Base-by-base conservation (phyloP, 1,140 invertebrate genomes). In the Apis florea region DNA sequence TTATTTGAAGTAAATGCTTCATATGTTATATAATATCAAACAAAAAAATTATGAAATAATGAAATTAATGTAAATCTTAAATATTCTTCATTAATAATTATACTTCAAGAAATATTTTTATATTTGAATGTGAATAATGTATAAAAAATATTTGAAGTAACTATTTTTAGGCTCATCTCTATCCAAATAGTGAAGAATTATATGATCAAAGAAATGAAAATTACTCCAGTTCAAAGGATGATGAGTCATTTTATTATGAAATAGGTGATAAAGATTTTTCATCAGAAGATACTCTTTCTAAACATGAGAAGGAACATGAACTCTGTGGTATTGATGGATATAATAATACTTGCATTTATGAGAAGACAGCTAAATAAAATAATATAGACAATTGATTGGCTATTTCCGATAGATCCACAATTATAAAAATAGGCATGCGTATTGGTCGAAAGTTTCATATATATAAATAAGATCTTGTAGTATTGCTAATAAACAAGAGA, bases 291-390 rank as follows among this genome's bases (percentile, higher is more conserved):
- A 90, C 94, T 82, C 94, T 96, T 68, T 88, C 95, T 64, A 93
- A 94, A 68, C 97, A 98, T 91, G 93, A 95, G 83, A 88, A 92
- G 8, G 95, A 95, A 83, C 97, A 98, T 93, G 94, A 95, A 92
- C 92, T 94, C 91, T 98, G 97, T 90, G 96, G 96, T 63, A 95
- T 97, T 24, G 96, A 97, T 88, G 96, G 96, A n/a, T 98, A 97
- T 90, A 40, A 40, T 3, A 40, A 40, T 40, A 40, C 31, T 40
- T 40, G 31, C 31, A 40, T 40, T 40, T 40, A 40, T 40, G 5
- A 40, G 5, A 40, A 40, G 31, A 40, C 31, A 40, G 5, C 31
- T 40, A 40, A 5, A 31, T 0, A 40, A 40, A 40, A 40, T 40
- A 40, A 40, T 3, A 5, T 40, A 40, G 31, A 40, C 31, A 40